These are phyloP conservation scores for Papilio protenor DNA, from an alignment of 2,888 invertebrate genomes.

Conservation along the genomic window DNA sequence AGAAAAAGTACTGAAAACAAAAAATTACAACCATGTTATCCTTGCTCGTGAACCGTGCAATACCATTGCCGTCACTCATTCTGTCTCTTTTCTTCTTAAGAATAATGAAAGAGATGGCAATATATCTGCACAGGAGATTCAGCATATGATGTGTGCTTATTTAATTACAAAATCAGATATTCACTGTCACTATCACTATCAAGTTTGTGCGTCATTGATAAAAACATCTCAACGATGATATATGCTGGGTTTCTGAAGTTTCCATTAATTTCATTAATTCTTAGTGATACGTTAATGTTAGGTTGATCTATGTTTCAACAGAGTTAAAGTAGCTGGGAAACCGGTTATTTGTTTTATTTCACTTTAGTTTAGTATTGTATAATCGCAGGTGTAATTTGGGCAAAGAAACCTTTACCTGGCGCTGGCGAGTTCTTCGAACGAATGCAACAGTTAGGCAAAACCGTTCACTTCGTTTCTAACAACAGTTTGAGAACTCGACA, in stretches of 20 bases:
- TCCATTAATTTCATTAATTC: no score
- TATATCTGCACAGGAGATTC: background rate
- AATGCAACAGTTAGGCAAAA: constrained; percentile 78
- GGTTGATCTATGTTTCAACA: no score
- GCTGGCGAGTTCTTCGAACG: constrained; percentile 73
- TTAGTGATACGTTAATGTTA: no score
- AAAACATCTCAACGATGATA: no score
- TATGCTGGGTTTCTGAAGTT: no score
- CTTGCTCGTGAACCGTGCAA: background rate
- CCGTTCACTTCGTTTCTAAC: constrained; percentile 80
- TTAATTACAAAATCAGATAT: no score
- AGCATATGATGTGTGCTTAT: no score
- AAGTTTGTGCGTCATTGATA: no score
- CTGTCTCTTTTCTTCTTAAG: background rate
- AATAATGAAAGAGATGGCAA: background rate
- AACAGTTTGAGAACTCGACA: constrained; percentile 74
- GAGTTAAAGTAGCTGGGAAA: no score
- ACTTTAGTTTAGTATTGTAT: background rate
- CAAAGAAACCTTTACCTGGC: constrained; percentile 65
- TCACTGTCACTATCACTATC: no score
- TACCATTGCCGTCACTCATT: background rate
- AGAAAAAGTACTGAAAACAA: background rate
- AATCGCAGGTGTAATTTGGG: constrained; percentile 81
- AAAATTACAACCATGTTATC: background rate
- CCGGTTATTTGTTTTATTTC: background rate